These are phyloP conservation scores for Silurus glanis DNA, from an alignment of 2,113 vertebrate genomes.

Conservation along the genomic window DNA sequence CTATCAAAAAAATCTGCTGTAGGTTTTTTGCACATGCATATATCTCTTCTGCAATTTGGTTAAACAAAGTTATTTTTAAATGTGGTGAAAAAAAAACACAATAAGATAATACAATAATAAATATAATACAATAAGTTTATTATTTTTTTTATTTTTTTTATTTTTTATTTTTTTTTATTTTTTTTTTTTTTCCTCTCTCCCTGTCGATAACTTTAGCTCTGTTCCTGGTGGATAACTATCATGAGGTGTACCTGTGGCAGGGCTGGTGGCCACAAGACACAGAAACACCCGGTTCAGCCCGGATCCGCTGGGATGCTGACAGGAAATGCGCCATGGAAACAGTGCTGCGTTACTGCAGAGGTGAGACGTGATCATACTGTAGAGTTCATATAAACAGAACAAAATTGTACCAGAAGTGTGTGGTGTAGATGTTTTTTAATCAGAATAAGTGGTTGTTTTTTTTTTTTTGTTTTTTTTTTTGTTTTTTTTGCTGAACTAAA, in stretches of 20 bases:
- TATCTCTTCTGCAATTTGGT: not conserved
- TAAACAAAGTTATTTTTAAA: not conserved
- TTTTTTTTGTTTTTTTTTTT: not conserved
- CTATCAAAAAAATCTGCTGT: too few species aligned
- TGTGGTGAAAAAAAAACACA: not conserved
- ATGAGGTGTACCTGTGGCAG: conserved; percentile 98
- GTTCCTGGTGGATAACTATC: conserved; percentile 97
- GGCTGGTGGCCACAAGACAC: conserved; percentile 97
- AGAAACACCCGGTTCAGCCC: conserved; percentile 88
- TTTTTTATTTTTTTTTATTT: not conserved
- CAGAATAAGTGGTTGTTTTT: too few species aligned
- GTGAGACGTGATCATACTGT: conserved; percentile 65
- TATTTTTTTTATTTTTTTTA: not conserved
- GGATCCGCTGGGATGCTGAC: conserved; percentile 94
- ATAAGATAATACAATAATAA: too few species aligned
- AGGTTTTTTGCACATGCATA: not conserved
- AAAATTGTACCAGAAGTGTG: not conserved
- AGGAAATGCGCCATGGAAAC: conserved; percentile 96
- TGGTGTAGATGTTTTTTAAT: not conserved
- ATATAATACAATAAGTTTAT: too few species aligned
- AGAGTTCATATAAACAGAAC: not conserved
- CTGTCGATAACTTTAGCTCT: conserved; percentile 70
- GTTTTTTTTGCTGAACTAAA: not conserved
- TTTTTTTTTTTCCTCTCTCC: not conserved
- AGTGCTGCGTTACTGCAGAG: conserved; percentile 91